These are phyloP conservation scores for Rattus norvegicus DNA, from an alignment of 2,113 vertebrate genomes.

Conservation along the genomic window DNA sequence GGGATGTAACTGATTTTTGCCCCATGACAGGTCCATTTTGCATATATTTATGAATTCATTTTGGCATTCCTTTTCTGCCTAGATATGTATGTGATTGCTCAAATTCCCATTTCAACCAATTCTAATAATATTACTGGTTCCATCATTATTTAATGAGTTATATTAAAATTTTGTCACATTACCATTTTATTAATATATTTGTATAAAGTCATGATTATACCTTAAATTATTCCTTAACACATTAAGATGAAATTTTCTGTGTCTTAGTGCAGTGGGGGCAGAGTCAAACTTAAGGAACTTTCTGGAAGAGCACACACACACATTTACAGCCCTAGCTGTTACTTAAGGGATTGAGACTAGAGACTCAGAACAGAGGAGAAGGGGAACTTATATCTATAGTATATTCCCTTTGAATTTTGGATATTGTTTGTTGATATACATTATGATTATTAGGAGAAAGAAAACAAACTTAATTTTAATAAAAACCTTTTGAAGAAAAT, in stretches of 20 bases:
- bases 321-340: neutral
- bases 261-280: neutral
- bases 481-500: slow-evolving; percentile 23
- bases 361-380: neutral
- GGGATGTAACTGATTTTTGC: neutral
- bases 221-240: neutral
- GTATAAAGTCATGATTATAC: slow-evolving; percentile 9
- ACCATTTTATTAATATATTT: slow-evolving; percentile 46
- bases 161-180: neutral
- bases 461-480: neutral
- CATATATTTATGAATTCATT: slow-evolving; percentile 3
- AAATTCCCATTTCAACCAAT: neutral
- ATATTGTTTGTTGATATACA: neutral
- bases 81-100: neutral
- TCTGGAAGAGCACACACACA: neutral
- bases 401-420: slow-evolving; percentile 1
- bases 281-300: neutral
- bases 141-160: neutral
- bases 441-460: slow-evolving; percentile 37
- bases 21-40: neutral
- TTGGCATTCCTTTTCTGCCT: neutral
- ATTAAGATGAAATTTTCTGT: neutral
- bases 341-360: neutral
- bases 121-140: neutral
- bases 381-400: neutral